Percentiles rank a stretch among this genome's conserved stretches.
These are phyloP conservation scores for Yponomeuta sedellus DNA, from an alignment of 2,888 invertebrate species.

Conservation along the genomic window DNA sequence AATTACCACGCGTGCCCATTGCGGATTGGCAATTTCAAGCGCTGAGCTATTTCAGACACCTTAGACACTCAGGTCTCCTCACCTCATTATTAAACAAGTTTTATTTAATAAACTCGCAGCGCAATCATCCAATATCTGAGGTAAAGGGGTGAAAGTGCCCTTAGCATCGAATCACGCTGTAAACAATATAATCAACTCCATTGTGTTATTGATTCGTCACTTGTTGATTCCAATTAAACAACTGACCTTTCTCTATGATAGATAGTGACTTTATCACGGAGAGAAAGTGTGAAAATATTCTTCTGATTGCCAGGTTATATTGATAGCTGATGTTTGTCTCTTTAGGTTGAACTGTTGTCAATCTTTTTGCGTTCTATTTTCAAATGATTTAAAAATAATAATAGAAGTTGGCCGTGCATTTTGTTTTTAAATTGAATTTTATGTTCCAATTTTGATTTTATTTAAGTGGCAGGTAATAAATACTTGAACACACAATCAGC, in stretches of 20 bases:
- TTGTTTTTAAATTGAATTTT: too few relatives aligned
- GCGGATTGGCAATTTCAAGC: too few relatives aligned
- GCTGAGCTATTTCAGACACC: too few relatives aligned
- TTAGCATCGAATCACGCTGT: background rate
- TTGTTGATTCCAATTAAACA: conserved; percentile 11
- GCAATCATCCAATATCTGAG: background rate
- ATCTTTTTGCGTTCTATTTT: too few relatives aligned
- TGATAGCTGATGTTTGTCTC: background rate
- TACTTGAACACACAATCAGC: too few relatives aligned
- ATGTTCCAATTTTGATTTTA: too few relatives aligned
- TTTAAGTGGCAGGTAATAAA: too few relatives aligned
- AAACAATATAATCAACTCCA: background rate
- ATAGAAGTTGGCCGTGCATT: too few relatives aligned
- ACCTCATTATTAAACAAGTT: background rate
- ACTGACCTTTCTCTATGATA: conserved; percentile 5
- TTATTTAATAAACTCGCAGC: conserved; percentile 16
- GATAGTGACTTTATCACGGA: background rate
- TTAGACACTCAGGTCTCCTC: too few relatives aligned
- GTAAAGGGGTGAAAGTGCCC: conserved; percentile 1
- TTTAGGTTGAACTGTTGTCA: background rate
- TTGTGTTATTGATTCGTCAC: background rate
- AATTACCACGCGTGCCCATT: too few relatives aligned
- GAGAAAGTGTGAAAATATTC: conserved; percentile 10
- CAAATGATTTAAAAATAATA: too few relatives aligned
- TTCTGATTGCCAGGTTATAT: background rate